Conservation (phyloP, 2,797 vertebrate genomes). For the Sylvia borin region DNA sequence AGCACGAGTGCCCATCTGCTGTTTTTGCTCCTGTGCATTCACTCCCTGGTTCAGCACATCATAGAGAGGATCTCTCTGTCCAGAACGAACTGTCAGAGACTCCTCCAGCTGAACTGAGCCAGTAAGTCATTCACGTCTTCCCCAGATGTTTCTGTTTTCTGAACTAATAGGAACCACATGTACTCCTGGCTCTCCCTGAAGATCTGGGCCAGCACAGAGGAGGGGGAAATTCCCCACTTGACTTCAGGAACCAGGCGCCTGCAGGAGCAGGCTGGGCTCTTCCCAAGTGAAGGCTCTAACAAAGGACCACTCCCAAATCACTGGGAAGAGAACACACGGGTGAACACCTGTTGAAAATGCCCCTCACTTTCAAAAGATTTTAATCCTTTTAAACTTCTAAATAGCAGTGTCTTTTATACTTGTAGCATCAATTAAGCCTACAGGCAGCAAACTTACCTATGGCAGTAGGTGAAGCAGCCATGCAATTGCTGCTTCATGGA, state of each 20-base stretch:
- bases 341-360: neutral
- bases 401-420: neutral
- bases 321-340: neutral
- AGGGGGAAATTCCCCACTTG: neutral
- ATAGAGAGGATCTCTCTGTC: neutral
- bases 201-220: neutral
- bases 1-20: neutral
- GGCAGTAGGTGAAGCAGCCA: neutral
- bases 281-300: neutral
- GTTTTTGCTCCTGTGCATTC: neutral
- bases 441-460: neutral
- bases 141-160: constrained; percentile 50
- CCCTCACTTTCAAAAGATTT: neutral
- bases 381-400: neutral
- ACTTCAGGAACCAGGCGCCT: neutral
- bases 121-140: neutral
- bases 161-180: constrained; percentile 29
- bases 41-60: neutral
- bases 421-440: neutral
- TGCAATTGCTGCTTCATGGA: neutral
- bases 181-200: neutral
- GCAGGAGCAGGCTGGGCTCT: neutral
- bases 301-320: neutral
- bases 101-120: neutral
- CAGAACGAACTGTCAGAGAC: neutral